Evolutionary conservation across 2,797 vertebrate genomes (phyloP).

Genomic region (Acridotheres tristis): DNA sequence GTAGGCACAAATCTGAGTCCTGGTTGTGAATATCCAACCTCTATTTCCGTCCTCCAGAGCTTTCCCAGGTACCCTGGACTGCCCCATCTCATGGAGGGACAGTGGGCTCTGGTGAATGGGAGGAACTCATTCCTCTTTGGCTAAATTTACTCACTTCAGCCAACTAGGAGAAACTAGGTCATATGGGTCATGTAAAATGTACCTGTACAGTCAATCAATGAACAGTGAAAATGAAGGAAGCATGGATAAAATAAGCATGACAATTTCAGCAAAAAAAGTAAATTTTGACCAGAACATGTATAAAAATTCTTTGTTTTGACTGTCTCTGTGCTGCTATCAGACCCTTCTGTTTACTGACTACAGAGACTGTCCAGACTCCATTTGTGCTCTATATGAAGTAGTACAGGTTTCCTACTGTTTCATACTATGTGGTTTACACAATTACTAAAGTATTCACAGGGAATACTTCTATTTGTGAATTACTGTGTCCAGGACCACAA

Average conservation of each 20-base stretch:
- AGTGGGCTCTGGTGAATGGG: rapidly evolving
- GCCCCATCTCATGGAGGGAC: rapidly evolving
- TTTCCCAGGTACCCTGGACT: neutral
- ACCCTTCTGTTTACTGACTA: neutral
- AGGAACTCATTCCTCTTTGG: neutral
- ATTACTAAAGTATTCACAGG: neutral
- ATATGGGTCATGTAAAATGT: neutral
- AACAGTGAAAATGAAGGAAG: neutral
- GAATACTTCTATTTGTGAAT: neutral
- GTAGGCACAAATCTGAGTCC: neutral
- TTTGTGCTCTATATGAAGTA: neutral
- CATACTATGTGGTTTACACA: neutral
- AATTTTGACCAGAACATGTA: neutral
- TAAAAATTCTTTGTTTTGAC: neutral
- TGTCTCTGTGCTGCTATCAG: neutral
- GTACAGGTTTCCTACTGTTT: neutral
- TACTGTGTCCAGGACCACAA: neutral
- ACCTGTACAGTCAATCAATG: neutral
- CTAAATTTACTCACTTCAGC: neutral
- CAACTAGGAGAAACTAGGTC: neutral
- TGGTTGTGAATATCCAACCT: neutral
- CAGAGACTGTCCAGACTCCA: neutral
- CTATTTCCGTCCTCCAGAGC: neutral
- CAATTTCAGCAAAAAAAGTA: neutral
- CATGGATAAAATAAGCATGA: neutral